Evolutionary conservation across 2,113 vertebrate species (phyloP).

Genomic region (Oplegnathus fasciatus): DNA sequence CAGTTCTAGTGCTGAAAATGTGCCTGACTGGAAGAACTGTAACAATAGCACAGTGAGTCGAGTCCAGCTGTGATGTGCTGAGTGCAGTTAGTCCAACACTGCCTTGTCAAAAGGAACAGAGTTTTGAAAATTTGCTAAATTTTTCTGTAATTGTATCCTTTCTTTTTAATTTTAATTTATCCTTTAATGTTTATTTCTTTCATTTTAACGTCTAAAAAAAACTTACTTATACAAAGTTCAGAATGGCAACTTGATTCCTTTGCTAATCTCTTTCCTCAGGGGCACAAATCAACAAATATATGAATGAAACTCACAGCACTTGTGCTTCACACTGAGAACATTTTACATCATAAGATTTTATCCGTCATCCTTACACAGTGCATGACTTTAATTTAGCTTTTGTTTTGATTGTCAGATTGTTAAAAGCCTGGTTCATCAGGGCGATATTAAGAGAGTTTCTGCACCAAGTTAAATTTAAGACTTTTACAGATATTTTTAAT

Average conservation of each 20-base stretch:
- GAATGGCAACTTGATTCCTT: neutral
- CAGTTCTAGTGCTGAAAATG: constrained; percentile 3
- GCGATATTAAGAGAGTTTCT: neutral
- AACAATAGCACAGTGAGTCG: neutral
- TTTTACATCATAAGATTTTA: neutral
- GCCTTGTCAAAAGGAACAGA: neutral
- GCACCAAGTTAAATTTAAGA: neutral
- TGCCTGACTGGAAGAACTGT: neutral
- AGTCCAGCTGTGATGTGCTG: neutral
- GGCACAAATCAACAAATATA: neutral
- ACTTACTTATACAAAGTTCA: too few species aligned
- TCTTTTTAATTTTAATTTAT: neutral
- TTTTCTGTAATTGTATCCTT: neutral
- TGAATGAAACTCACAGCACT: neutral
- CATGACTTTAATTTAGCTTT: neutral
- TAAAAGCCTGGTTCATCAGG: neutral
- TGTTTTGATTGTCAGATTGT: neutral
- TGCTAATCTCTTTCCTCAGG: too few species aligned
- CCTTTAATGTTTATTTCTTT: neutral
- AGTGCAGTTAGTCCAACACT: neutral
- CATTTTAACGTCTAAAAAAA: neutral
- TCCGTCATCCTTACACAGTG: neutral
- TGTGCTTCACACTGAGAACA: too few species aligned
- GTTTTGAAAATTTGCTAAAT: neutral
- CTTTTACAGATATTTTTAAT: neutral